These are phyloP conservation scores for Betta splendens DNA, from an alignment of 2,797 vertebrate genomes.

Conservation along the genomic window DNA sequence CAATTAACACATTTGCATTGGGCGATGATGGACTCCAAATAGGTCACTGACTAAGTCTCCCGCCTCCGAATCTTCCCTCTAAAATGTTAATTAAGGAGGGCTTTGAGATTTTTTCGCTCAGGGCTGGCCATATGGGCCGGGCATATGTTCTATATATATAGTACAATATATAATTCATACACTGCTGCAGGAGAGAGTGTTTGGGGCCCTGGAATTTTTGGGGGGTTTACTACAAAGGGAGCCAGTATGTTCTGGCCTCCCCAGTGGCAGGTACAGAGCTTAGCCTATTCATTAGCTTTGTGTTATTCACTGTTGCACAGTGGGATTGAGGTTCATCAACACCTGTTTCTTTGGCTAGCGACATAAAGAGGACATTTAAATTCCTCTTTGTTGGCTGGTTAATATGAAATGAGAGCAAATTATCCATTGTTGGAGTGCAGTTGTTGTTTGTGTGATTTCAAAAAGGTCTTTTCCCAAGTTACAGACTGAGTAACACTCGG, in stretches of 20 bases:
- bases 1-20: conserved; percentile 88
- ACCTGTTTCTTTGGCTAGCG: conserved; percentile 71
- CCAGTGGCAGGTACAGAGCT: conserved; percentile 77
- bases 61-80: conserved; percentile 82
- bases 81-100: conserved; percentile 87
- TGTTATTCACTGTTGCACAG: conserved; percentile 75
- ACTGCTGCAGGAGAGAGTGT: conserved; percentile 75
- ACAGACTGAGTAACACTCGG: conserved; percentile 1
- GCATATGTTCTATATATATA: conserved; percentile 87
- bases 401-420: conserved; percentile 61
- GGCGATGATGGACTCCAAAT: conserved; percentile 84
- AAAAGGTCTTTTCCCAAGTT: conserved; percentile 4
- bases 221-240: conserved; percentile 75
- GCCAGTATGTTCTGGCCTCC: conserved; percentile 72
- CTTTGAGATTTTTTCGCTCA: conserved; percentile 84
- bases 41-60: conserved; percentile 84
- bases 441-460: conserved; percentile 7
- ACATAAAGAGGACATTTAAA: conserved; percentile 64
- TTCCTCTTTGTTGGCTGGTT: conserved; percentile 55
- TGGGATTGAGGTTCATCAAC: conserved; percentile 71
- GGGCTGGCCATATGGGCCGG: conserved; percentile 84
- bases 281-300: conserved; percentile 73
- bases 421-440: conserved; percentile 32
- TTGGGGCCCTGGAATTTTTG: conserved; percentile 68
- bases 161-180: conserved; percentile 86